Base-by-base conservation (phyloP, 2,797 vertebrate genomes). In the Clarias pachynema region DNA sequence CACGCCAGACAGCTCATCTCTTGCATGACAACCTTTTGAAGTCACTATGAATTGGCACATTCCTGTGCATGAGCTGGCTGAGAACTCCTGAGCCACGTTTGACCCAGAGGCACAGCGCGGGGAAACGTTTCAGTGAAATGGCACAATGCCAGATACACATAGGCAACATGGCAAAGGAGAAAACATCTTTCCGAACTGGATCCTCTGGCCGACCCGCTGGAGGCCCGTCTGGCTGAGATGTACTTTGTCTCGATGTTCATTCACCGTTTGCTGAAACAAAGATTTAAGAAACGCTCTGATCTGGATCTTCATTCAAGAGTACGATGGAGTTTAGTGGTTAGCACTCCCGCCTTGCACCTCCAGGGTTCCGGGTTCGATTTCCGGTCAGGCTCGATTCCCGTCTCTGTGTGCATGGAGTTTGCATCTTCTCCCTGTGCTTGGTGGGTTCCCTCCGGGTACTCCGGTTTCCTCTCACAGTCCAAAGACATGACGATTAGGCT, bases 11-110 rank as follows among this genome's bases (percentile, higher is more conserved):
- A 93, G n/a, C 1, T 89, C 88, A 18, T 93, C 91, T 26, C 75
- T 70, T 1, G 60, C 49, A 1, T 88, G 90, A 53, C 90, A 90
- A 0, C 92, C 91, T 24, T 91, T 92, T 8, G 96, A 60, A 20
- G 93, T 94, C 20, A 99, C 1, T 14, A 95, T 44, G 74, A 99
- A 99, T 70, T 96, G 92, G 88, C 95, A 97, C 59, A 99, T 91
- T 60, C 97, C 98, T 0, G 98, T 96, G 88, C 99, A 98, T 0
- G 97, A 96, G 88, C 97, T 97, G n/a, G 97, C 91, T 6, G 97
- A 95, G 66, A 93, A 94, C 81, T 96, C 80, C 4, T 95, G 94
- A 0, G 93, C 91, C 89, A 92, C 92, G 85, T 95, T 94, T 74
- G 92, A 89, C 31, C 91, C 84, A 0, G 74, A 44, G 96, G 96